A percentile compares a stretch with the other conserved stretches of the same genome.
phyloP scores from a whole-genome alignment of 2,113 vertebrate genomes.

The Pygoscelis antarcticus region DNA sequence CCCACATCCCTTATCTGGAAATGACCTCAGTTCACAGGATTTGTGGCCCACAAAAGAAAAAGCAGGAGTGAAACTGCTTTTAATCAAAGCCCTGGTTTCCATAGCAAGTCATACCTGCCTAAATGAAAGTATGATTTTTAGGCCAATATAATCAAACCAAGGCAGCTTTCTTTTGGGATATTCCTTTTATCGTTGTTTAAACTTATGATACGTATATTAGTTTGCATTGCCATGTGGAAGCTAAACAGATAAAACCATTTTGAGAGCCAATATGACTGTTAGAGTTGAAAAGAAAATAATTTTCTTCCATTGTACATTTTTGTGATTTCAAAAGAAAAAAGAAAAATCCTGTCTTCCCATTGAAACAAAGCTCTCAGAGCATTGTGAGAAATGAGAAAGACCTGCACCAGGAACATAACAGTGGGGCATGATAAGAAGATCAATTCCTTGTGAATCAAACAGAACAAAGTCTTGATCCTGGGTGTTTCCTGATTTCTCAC shows the following conservation, averaged over 20 bases:
- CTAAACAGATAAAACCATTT: not conserved
- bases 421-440: not conserved
- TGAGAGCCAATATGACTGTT: not conserved
- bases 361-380: not conserved
- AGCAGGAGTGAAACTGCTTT: not conserved
- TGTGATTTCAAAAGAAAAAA: not conserved
- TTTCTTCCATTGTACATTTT: not conserved
- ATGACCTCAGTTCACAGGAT: not conserved
- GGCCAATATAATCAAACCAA: not conserved
- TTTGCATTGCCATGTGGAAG: not conserved
- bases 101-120: not conserved
- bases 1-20: slow-evolving; percentile 20
- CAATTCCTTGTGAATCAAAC: not conserved
- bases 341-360: not conserved
- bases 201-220: not conserved
- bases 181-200: not conserved
- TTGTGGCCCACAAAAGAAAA: not conserved
- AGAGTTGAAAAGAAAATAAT: not conserved
- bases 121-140: not conserved
- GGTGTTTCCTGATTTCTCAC: not conserved
- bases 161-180: not conserved
- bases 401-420: not conserved
- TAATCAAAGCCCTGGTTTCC: not conserved
- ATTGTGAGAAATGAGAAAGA: not conserved
- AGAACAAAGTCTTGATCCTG: not conserved